phyloP scores from a whole-genome alignment of 2,797 vertebrate species.

The Sparidentex hasta region DNA sequence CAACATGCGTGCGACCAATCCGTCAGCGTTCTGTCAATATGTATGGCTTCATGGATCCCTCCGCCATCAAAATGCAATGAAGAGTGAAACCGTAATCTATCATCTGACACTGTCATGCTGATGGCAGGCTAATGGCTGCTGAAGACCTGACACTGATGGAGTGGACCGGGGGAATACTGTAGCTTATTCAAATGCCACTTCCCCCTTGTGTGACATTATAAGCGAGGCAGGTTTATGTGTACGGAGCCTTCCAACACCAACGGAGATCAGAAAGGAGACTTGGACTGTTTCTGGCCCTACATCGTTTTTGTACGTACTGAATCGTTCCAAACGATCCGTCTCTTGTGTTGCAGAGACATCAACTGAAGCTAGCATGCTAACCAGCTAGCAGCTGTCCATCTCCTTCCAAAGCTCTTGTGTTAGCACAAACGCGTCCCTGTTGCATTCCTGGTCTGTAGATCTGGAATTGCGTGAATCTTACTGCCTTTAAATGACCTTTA shows the following conservation, averaged over 20 bases:
- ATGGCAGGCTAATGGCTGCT: constrained; percentile 48
- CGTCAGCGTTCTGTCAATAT: constrained; percentile 61
- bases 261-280: background rate
- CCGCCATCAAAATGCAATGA: constrained; percentile 46
- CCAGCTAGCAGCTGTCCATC: too few species aligned
- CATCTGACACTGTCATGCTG: constrained; percentile 27
- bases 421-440: too few species aligned
- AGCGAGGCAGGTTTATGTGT: background rate
- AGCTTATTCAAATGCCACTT: constrained; percentile 21
- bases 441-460: too few species aligned
- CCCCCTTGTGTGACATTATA: constrained; percentile 20
- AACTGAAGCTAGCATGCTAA: too few species aligned
- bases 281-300: too few species aligned
- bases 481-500: too few species aligned
- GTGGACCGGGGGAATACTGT: constrained; percentile 11
- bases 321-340: too few species aligned
- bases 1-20: constrained; percentile 39
- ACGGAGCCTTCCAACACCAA: background rate
- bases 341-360: too few species aligned
- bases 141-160: constrained; percentile 42
- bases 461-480: too few species aligned
- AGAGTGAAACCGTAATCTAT: constrained; percentile 48
- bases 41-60: constrained; percentile 29
- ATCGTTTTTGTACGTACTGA: too few species aligned
- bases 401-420: too few species aligned